Base-by-base conservation (phyloP, 2,113 vertebrate genomes). In the Poeciliopsis prolifica region DNA sequence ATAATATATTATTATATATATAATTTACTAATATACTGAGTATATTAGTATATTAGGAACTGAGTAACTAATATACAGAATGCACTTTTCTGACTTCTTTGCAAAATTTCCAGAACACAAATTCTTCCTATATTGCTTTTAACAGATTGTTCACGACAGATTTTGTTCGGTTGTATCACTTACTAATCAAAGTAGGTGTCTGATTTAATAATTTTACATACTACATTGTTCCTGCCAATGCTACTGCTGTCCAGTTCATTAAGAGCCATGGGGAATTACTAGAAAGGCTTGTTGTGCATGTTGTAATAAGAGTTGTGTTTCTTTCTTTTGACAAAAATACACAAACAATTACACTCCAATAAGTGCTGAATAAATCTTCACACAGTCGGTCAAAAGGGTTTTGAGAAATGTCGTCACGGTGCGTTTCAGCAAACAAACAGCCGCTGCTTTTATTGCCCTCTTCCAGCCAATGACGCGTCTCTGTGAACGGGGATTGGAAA, bases 401-500 rank as follows among this genome's bases (percentile, higher is more conserved):
- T 48, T 14, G 1, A 77, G 14, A 61, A 65, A 58, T 26, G 30
- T 26, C 67, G 42, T 54, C 19, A 17, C 13, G 48, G n/a, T 48
- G 69, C 28, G 30, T 75, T 80, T 35, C 1, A 72, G 61, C 22
- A 63, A 68, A 80, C 61, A 35, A 29, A 67, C 64, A 81, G 74
- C 61, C 66, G 75, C 68, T 72, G 54, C 44, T 66, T 76, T 80
- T 69, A 86, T 81, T 51, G 63, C 75, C 65, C 75, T 79, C 78
- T 88, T 74, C 70, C 44, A 75, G 82, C 85, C 82, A 82, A 75
- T 83, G 82, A 87, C 70, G 82, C 77, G 44, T 73, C 68, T 71
- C 54, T 35, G 42, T 75, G 70, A 66, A 72, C 73, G 70, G 28
- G 82, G 84, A 94, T 93, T 87, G 89, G 80, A 87, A 87, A 83